Evolutionary conservation across 2,888 invertebrate genomes (phyloP), one percentile per base, ranked within the genome.

Genomic region (Volucella inanis): DNA sequence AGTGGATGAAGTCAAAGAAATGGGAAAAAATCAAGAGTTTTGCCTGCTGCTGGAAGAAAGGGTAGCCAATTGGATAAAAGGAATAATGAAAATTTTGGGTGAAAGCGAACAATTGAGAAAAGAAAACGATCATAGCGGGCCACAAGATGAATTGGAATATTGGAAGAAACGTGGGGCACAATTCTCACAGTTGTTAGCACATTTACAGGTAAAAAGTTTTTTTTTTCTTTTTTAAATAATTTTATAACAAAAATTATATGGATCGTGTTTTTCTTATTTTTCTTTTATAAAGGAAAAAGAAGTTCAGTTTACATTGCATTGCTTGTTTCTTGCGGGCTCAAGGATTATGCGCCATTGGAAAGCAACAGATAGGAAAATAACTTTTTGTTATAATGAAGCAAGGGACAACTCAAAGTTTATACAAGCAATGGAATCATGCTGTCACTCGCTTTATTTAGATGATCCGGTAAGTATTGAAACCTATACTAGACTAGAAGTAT

Each of bases 351-450:
- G 95, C 85, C 93, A 94, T 3, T 98, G 98, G 98, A 94, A 94
- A 15, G 96, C 96, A 57, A 95, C 96, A 0, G 98, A 98, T 90
- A 95, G 96, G 79, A 97, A 97, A 90, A 97, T 98, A 39, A 98
- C 97, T 0, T 97, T 97, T 90, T 98, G 98, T 89, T 98, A 97
- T 91, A 98, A 98, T 90, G 98, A 99, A 91, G 98, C 98, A 0
- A 96, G 97, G 88, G 98, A 98, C 91, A 99, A 98, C 90, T 98
- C 98, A 0, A 98, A 98, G 90, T 98, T 97, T 89, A 97, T 98
- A 77, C 96, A 97, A 90, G 97, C 98, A 0, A 94, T 98, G 94
- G 98, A 98, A 91, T 97, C 97, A 88, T 98, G 98, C 90, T 98
- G 98, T 89, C 98, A 98, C 90, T 97, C 98, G 0, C 93, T 99